Evolutionary conservation across 2,888 invertebrate genomes (phyloP), one percentile per base, ranked within the genome.

Genomic region (Athripsodes cinereus): DNA sequence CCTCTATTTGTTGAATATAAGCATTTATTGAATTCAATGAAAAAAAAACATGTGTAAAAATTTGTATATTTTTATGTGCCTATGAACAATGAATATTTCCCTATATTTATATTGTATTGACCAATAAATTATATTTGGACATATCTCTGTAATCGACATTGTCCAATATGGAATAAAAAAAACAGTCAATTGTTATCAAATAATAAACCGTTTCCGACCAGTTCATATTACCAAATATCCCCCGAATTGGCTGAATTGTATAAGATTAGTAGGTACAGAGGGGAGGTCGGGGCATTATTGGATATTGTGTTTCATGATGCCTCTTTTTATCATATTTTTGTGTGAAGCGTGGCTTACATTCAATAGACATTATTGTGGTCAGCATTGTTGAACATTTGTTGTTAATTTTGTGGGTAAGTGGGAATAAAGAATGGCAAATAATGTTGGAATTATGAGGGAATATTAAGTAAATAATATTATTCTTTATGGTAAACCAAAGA

Each of bases 61-160:
- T n/a, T n/a, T n/a, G n/a, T n/a, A n/a, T n/a, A n/a, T n/a, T n/a
- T n/a, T n/a, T n/a, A n/a, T n/a, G n/a, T n/a, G n/a, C n/a, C n/a
- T n/a, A 40, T 8, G 2, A 40, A 40, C 40, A 13, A 40, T 8
- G 2, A 5, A 40, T 13, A 40, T 40, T 40, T n/a, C 16, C 16
- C n/a, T 13, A 26, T 10, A 26, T 26, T 26, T 26, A 26, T 26
- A 6, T 10, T 44, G 57, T 56, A 46, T 56, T 54, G 60, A 58
- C 60, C 60, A 47, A 62, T 62, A 60, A 60, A 60, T 62, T 58
- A 52, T 62, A 62, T 62, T 62, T 60, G 62, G 62, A 60, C 62
- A 60, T 57, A 40, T 22, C 49, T 47, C 57, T 53, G 35, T 51
- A 31, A 22, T 40, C 56, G 26, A 47, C 46, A 51, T 60, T 62